Percentiles rank a stretch among this genome's conserved stretches.
Conservation (phyloP, 2,113 vertebrate species). For the Martes martes region DNA sequence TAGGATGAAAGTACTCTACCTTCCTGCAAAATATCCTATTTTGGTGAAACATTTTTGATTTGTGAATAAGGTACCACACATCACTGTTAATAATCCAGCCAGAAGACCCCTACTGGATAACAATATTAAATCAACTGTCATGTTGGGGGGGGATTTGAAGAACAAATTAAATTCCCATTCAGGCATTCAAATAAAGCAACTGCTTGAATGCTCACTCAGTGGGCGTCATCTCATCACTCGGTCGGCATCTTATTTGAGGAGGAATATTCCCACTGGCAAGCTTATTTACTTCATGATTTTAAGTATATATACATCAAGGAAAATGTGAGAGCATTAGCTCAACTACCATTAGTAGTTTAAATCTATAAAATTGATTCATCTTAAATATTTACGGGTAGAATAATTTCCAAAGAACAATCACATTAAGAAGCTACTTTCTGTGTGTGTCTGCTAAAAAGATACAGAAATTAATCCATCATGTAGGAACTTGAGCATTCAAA, state of each 20-base stretch:
- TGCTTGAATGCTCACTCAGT: neutral
- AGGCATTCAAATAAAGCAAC: neutral
- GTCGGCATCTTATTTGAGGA: conserved; percentile 33
- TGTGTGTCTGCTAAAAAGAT: neutral
- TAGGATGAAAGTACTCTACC: neutral
- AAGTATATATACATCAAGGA: neutral
- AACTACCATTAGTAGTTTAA: conserved; percentile 34
- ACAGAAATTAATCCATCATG: neutral
- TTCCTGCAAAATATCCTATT: neutral
- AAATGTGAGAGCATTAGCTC: neutral
- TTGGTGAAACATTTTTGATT: neutral
- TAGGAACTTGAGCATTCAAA: neutral
- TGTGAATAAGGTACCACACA: conserved; percentile 15
- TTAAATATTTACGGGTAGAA: neutral
- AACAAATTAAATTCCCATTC: conserved; percentile 58
- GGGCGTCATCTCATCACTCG: neutral
- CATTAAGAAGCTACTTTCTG: neutral
- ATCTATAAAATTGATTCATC: neutral
- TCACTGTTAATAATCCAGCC: neutral
- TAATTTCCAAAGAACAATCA: neutral
- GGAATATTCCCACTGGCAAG: conserved; percentile 14
- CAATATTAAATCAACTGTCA: conserved; percentile 49
- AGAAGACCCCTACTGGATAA: conserved; percentile 21
- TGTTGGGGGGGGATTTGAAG: neutral
- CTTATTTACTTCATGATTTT: conserved; percentile 42